Evolutionary conservation across 2,113 vertebrate genomes (phyloP), one percentile per base, ranked within the genome.

Genomic region (Crocuta crocuta): DNA sequence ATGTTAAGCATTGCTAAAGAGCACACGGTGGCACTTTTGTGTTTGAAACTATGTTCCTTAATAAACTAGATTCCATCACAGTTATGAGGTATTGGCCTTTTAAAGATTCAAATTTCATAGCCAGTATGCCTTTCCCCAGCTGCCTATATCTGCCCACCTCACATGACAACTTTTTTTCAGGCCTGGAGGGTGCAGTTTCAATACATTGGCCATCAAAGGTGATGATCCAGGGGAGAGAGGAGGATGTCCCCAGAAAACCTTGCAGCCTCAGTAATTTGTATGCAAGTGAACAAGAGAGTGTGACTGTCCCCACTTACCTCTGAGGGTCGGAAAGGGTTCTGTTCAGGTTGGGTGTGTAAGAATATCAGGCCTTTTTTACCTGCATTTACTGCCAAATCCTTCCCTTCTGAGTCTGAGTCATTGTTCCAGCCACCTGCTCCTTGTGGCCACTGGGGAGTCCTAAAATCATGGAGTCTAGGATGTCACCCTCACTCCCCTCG

Each of bases 361-460:
- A 94, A 7, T 24, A 26, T 71, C 24, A 55, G 33, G 13, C 5
- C n/a, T 35, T 48, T 78, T 84, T 31, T 10, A 58, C n/a, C 50
- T 61, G 31, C 7, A 10, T 21, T 68, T 39, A 74, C 11, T 43
- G 89, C 21, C 35, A 33, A 58, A 12, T 66, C 33, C 9, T 61
- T 91, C 28, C 70, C n/a, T 48, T 45, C 43, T 65, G 26, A 71
- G 13, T 95, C 31, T 45, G 63, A 74, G 26, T 91, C 91, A 80
- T 17, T 33, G 19, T 5, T 84, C 39, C 23, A 89, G 10, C 4
- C 10, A 39, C 21, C 7, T 65, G 31, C 23, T 96, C 24, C 58
- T 84, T 26, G 6, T 1, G n/a, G 53, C 17, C 65, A 53, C 35
- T 82, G 61, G 9, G 23, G 8, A 55, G 7, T 70, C 10, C 39